A percentile compares a stretch with the other conserved stretches of the same genome.
These are phyloP conservation scores for Melanerpes formicivorus DNA, from an alignment of 2,113 vertebrate genomes.

Conservation along the genomic window DNA sequence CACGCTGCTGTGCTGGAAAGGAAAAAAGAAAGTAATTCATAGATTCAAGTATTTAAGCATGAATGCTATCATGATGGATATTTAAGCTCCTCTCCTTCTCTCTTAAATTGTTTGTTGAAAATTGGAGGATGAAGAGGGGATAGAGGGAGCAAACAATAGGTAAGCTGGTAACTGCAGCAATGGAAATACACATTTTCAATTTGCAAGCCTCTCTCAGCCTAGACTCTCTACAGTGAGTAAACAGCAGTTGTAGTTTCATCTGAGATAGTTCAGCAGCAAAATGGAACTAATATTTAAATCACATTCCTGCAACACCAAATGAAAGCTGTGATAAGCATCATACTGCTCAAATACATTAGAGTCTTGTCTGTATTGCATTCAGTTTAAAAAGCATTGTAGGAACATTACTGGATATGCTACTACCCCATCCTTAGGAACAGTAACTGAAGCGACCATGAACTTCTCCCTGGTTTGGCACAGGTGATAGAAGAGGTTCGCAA, in stretches of 20 bases:
- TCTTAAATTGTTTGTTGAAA: not conserved
- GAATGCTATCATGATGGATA: not conserved
- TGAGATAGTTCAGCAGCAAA: not conserved
- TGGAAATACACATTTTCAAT: not conserved
- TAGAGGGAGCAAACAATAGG: fast-evolving
- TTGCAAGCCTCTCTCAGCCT: not conserved
- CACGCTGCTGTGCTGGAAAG: not conserved
- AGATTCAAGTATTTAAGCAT: not conserved
- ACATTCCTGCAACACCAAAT: not conserved
- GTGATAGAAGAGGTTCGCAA: not conserved
- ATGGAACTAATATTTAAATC: not conserved
- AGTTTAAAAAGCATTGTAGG: not conserved
- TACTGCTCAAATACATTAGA: not conserved
- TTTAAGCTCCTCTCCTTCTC: not conserved
- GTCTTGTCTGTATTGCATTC: not conserved
- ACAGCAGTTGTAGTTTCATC: not conserved
- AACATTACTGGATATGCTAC: not conserved
- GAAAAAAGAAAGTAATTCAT: not conserved
- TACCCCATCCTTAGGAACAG: not conserved
- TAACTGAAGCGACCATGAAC: not conserved
- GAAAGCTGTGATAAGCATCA: not conserved
- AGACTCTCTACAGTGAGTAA: not conserved
- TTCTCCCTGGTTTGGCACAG: not conserved
- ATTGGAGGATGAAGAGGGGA: not conserved
- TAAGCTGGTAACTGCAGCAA: not conserved